Conservation (phyloP, 2,113 vertebrate genomes). For the Columba livia region DNA sequence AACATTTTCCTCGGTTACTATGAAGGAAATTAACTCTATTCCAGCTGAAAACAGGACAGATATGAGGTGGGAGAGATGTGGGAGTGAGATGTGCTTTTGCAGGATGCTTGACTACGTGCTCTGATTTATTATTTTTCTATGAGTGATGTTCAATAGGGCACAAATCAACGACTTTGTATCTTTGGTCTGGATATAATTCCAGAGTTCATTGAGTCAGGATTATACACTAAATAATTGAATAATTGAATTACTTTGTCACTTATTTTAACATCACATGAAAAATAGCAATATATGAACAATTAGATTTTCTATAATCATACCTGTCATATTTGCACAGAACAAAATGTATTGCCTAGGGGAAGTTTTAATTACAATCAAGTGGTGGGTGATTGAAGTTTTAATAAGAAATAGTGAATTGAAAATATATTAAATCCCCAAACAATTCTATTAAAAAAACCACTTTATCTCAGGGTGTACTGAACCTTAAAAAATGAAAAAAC, state of each 20-base stretch:
- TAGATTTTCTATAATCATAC: slow-evolving; percentile 62
- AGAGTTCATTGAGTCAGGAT: not conserved
- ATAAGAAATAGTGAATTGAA: slow-evolving; percentile 57
- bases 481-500: not conserved
- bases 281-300: slow-evolving; percentile 33
- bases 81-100: slow-evolving; percentile 36
- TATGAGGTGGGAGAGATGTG: not conserved
- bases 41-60: too few relatives aligned
- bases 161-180: not conserved
- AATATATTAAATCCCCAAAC: slow-evolving; percentile 61
- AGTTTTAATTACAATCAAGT: slow-evolving; percentile 73
- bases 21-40: too few relatives aligned
- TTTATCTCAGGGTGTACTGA: slow-evolving; percentile 12
- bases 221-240: not conserved
- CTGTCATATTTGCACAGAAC: slow-evolving; percentile 49
- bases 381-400: slow-evolving; percentile 62
- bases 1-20: not conserved
- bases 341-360: slow-evolving; percentile 68
- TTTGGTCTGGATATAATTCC: not conserved
- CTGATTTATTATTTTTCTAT: slow-evolving; percentile 78
- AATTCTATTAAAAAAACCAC: slow-evolving; percentile 1
- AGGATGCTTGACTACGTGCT: slow-evolving; percentile 44
- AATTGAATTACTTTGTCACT: slow-evolving; percentile 25
- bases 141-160: not conserved
- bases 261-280: slow-evolving; percentile 42